Percentiles rank a stretch among this genome's conserved stretches.
Evolutionary conservation across 2,888 invertebrate species (phyloP).

Genomic region (Elmis aenea): DNA sequence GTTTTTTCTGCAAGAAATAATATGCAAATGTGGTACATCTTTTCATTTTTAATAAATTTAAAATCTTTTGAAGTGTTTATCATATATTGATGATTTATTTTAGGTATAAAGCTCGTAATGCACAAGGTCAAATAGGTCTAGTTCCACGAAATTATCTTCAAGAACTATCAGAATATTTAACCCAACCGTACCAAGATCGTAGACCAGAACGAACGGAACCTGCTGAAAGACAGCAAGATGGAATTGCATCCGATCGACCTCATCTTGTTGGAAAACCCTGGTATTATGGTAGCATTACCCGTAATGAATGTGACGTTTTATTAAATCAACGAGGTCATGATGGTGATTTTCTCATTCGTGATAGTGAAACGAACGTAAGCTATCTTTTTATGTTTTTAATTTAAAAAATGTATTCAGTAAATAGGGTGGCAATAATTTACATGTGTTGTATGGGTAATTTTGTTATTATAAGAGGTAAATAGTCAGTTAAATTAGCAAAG

Average conservation of each 20-base stretch:
- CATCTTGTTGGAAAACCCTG: conserved; percentile 81
- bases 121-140: conserved; percentile 86
- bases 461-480: no score
- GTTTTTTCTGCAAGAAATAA: no score
- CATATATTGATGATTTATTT: background rate
- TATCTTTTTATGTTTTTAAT: no score
- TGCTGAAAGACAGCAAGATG: conserved; percentile 43
- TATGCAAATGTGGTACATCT: no score
- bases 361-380: conserved; percentile 98
- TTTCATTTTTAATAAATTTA: background rate
- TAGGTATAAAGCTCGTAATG: conserved; percentile 85
- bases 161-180: conserved; percentile 84
- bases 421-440: no score
- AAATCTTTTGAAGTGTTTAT: background rate
- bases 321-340: conserved; percentile 93
- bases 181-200: conserved; percentile 70
- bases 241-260: conserved; percentile 54
- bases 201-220: conserved; percentile 39
- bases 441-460: no score
- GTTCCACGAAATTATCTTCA: conserved; percentile 94
- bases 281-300: conserved; percentile 96
- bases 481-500: no score
- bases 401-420: no score
- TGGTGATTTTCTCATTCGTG: conserved; percentile 97
- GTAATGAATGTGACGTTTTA: conserved; percentile 93